Base-by-base conservation (phyloP, 1,140 invertebrate species). In the Penaeus vannamei region DNA sequence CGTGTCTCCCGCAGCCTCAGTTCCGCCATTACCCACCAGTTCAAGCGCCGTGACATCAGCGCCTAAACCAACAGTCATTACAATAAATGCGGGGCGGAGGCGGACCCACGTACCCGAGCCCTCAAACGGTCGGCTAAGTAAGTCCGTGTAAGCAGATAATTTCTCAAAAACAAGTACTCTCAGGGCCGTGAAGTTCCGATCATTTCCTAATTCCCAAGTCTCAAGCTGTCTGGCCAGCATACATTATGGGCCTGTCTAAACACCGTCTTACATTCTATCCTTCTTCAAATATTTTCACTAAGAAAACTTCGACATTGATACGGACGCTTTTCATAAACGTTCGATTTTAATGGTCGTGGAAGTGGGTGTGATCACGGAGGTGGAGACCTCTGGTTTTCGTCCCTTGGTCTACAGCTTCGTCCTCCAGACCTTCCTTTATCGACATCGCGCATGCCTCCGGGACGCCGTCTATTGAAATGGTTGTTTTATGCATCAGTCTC, bases 221-320 rank as follows among this genome's bases (percentile, higher is more conserved):
- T 29, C 61, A 87, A 81, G 85, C 76, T 87, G 76, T 87, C 76
- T 62, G 53, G 23, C 29, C 26, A 42, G 76, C 76, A 79, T 79
- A 79, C 32, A 79, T 79, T 79, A 79, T 42, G 60, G 85, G 72
- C 84, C 77, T 79, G 36, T 64, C 59, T 79, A 87, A 87, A 87
- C 85, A 87, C 77, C 36, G 85, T 32, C 85, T 81, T 87, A 87
- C 86, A 87, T 87, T 87, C 86, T 87, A 87, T 87, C 86, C 86
- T 82, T 87, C 86, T 80, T 87, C 82, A 87, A 87, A 87, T 87
- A 87, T 87, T 87, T 87, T 87, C 79, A 26, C 79, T 87, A 59
- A 46, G 66, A 53, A 60, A 69, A 62, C 66, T 85, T 85, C 84
- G 84, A 85, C 84, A 85, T 29, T 22, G 66, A 85, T 32, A 29